Base-by-base conservation (phyloP, 1,140 invertebrate genomes). In the Brachionus rubens region DNA sequence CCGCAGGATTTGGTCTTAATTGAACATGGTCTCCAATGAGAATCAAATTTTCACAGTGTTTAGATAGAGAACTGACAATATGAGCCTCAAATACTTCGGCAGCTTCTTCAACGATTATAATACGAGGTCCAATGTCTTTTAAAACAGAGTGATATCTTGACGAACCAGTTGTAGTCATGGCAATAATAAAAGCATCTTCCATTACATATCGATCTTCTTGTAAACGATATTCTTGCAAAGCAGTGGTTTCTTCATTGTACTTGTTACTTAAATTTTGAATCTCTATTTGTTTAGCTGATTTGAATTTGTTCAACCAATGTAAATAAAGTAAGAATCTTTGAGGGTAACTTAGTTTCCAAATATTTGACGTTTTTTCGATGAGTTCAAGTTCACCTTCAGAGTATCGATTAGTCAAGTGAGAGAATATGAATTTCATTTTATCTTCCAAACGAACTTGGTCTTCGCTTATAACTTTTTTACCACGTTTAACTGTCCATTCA, bases 121-220 rank as follows among this genome's bases (percentile, higher is more conserved):
- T 79, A 36, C 62, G 77, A 36, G 65, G 54, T 9, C 68, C 54
- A 68, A 77, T 72, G 33, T 75, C 16, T 40, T 68, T 40, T 14
- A 92, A 80, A 6, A 90, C 76, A 21, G 86, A 85, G 43, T 88
- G 86, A 14, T 88, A 81, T 52, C 88, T 87, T 3, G 91, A 90
- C 1, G 90, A 90, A 48, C 88, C 89, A 10, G 89, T 90, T 2
- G 90, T 92, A 0, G 91, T 92, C 86, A 92, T 89, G 7, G 89
- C 91, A 47, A 92, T 65, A 14, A 79, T 67, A 24, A 28, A 40
- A 7, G 47, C 24, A 24, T 79, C 62, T 77, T 77, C 5, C 77
- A 76, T 46, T 40, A 67, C 43, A 16, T 12, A 47, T 46, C 52
- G 26, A 43, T 76, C 77, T 54, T 62, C 46, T 47, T 48, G 41